A percentile compares a stretch with the other conserved stretches of the same genome.
phyloP scores from a whole-genome alignment of 2,797 vertebrate species.

The Trichosurus vulpecula region DNA sequence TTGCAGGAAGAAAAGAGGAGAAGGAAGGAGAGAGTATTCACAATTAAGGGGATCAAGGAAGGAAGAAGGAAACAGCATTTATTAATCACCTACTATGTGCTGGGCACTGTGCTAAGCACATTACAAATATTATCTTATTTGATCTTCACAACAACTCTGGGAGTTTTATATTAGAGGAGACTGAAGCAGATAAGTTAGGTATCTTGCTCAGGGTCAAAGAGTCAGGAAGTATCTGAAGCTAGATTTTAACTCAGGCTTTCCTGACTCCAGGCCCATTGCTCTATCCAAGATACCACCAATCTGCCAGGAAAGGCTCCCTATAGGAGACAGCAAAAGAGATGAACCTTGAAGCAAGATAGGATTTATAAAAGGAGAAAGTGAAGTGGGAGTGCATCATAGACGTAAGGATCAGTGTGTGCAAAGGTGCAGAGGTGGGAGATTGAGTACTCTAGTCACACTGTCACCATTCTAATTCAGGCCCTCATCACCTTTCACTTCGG shows the following conservation, averaged over 20 bases:
- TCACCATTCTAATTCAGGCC: neutral
- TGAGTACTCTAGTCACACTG: neutral
- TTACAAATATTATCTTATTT: neutral
- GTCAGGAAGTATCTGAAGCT: neutral
- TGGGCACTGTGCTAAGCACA: neutral
- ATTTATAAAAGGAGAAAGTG: neutral
- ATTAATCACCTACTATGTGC: neutral
- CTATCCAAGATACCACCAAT: neutral
- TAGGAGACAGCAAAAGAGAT: neutral
- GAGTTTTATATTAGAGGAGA: neutral
- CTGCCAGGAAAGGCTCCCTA: neutral
- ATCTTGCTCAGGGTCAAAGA: neutral
- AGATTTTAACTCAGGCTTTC: neutral
- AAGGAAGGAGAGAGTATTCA: neutral
- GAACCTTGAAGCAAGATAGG: neutral
- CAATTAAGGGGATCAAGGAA: neutral
- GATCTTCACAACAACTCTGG: neutral
- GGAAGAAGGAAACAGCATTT: neutral
- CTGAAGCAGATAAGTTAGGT: neutral
- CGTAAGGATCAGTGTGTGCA: neutral
- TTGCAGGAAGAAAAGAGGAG: too few species aligned
- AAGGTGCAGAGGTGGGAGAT: neutral
- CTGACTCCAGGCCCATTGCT: neutral
- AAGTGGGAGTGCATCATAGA: neutral
- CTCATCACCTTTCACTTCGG: neutral